These are phyloP conservation scores for Cerceris ruficornis DNA, from an alignment of 2,888 invertebrate species.

Conservation along the genomic window DNA sequence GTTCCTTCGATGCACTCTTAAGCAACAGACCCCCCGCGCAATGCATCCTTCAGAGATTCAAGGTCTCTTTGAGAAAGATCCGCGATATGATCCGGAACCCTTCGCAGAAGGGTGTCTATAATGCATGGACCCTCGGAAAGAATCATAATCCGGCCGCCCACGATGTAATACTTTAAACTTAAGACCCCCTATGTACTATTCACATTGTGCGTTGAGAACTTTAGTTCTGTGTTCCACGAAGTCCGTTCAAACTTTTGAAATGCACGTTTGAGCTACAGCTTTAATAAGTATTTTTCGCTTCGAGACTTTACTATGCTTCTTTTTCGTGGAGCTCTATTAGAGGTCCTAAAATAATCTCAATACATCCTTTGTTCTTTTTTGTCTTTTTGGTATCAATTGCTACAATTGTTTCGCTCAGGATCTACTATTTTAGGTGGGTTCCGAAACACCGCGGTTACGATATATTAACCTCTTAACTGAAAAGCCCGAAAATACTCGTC, in stretches of 20 bases:
- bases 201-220: not conserved
- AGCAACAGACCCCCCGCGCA: conserved; percentile 47
- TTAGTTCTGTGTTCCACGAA: not conserved
- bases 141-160: conserved; percentile 61
- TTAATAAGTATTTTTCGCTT: too few species aligned
- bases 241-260: conserved; percentile 4
- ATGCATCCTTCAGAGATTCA: conserved; percentile 45
- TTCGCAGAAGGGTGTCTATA: conserved; percentile 37
- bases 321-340: too few species aligned
- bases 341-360: too few species aligned
- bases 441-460: too few species aligned
- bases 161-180: conserved; percentile 40
- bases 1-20: not conserved
- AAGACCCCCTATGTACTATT: conserved; percentile 16
- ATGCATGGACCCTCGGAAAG: conserved; percentile 37
- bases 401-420: too few species aligned
- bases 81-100: conserved; percentile 53
- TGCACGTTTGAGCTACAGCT: not conserved
- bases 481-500: too few species aligned
- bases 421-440: too few species aligned
- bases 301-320: too few species aligned
- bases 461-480: too few species aligned
- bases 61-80: conserved; percentile 50
- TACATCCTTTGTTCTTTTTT: too few species aligned
- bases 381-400: too few species aligned